Conservation (phyloP, 2,888 invertebrate genomes). For the Perizoma affinitatum region DNA sequence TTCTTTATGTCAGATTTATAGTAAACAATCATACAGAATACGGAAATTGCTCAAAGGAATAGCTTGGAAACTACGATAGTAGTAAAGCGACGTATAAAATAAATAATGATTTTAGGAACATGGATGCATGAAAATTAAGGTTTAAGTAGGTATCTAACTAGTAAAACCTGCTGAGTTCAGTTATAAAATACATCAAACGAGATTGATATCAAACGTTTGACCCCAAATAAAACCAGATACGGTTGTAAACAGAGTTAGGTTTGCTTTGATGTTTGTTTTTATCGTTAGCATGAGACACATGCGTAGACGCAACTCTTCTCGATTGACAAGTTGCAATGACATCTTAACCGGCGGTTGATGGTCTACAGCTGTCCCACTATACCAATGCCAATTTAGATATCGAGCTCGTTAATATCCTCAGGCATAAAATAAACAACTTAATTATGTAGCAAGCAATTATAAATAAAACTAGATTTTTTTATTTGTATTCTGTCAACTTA, state of each 20-base stretch:
- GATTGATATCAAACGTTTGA: conserved; percentile 67
- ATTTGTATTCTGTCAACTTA: too few species aligned
- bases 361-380: conserved; percentile 33
- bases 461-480: not conserved
- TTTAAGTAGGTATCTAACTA: conserved; percentile 21
- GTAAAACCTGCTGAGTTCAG: conserved; percentile 43
- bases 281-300: conserved; percentile 48
- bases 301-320: conserved; percentile 48
- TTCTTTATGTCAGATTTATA: conserved; percentile 8
- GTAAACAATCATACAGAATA: conserved; percentile 10
- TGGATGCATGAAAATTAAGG: conserved; percentile 9
- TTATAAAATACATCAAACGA: conserved; percentile 73
- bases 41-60: conserved; percentile 21
- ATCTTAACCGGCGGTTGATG: conserved; percentile 41
- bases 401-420: conserved; percentile 17
- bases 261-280: conserved; percentile 66
- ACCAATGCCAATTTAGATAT: conserved; percentile 29
- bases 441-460: conserved; percentile 12
- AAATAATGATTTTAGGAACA: conserved; percentile 14
- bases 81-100: conserved; percentile 9
- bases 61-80: conserved; percentile 7
- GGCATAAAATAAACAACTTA: conserved; percentile 9
- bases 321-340: conserved; percentile 57
- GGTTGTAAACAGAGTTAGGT: conserved; percentile 57
- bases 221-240: conserved; percentile 70